Evolutionary conservation across 2,113 vertebrate species (phyloP), one percentile per base, ranked within the genome.

Genomic region (Hucho hucho): DNA sequence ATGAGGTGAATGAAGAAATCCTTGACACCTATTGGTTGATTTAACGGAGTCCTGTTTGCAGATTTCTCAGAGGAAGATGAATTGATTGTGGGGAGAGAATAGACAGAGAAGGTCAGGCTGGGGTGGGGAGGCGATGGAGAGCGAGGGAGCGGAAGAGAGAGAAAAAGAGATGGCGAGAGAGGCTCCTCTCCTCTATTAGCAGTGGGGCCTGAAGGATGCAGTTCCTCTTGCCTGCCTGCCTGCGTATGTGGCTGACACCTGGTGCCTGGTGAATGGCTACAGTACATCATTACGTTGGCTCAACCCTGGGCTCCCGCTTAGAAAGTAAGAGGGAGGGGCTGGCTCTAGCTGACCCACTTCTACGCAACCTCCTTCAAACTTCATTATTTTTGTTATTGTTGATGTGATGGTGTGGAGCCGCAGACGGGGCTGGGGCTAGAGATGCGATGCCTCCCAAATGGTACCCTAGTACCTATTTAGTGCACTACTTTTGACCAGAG

Each of bases 51-150:
- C 79, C 79, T 80, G 70, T 82, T 89, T 83, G 76, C 75, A 87
- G 76, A 81, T 81, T 73, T 71, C 47, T 63, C 4, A 4, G 47
- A 86, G 81, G 74, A 90, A 93, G 90, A 94, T 87, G 61, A 92
- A 95, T 93, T 87, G 89, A 92, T 81, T 84, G 59, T 13, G 78
- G 59, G 29, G 77, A 80, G 80, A 49, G 78, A 91, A 83, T 78
- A 70, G 87, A 92, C 87, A 91, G 86, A 83, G 86, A 92, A 94
- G 90, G 91, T 94, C 84, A 91, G 74, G 77, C 9, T 13, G 61
- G 63, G 81, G 72, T 26, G 46, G 67, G 63, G 67, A 18, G 59
- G 9, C 26, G 46, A 13, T 14, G 28, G 12, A 58, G 63, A 28
- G 9, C 43, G 71, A n/a, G 13, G 28, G 61, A 29, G 24, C n/a